Evolutionary conservation across 2,797 vertebrate species (phyloP), one percentile per base, ranked within the genome.

Genomic region (Bovichtus variegatus): DNA sequence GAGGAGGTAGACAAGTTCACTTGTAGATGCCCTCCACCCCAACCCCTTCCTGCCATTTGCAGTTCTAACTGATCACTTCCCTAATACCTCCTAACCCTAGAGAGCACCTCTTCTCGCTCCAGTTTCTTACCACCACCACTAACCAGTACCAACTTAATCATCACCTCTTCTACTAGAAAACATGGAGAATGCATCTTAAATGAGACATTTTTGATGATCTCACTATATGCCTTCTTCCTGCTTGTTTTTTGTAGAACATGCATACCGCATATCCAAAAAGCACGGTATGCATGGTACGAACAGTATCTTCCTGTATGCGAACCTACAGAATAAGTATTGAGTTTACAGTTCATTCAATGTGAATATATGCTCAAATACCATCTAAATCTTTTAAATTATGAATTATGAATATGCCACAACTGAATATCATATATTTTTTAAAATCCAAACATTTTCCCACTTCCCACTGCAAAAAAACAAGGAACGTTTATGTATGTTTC

Each of bases 1-100:
- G 84, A 88, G 91, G 93, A 96, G 88, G 91, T 93, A 91, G 82
- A 90, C 66, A 69, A 53, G 75, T 81, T 80, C 80, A 66, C 69
- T 70, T 72, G 66, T 88, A 81, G 81, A 78, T 64, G 55, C 25
- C 46, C 31, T 57, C 49, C 69, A 65, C 49, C 64, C 43, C 59
- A 16, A 60, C 54, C 74, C 53, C 72, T 36, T 70, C 61, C 67
- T 34, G 49, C 41, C 58, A 36, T 66, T 51, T 60, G 31, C 73
- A 74, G 51, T 40, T 83, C 87, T 91, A 91, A 93, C 90, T 27
- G 16, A 70, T 79, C 89, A 87, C 88, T 63, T 49, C 82, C 82
- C 25, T 89, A 79, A 85, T 84, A 46, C 64, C 78, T 79, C 76
- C 86, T 93, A 93, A 93, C 86, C 76, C 36, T 89, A 87, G 78